A percentile compares a stretch with the other conserved stretches of the same genome.
Conservation (phyloP, 2,888 invertebrate genomes). For the Volucella inanis region DNA sequence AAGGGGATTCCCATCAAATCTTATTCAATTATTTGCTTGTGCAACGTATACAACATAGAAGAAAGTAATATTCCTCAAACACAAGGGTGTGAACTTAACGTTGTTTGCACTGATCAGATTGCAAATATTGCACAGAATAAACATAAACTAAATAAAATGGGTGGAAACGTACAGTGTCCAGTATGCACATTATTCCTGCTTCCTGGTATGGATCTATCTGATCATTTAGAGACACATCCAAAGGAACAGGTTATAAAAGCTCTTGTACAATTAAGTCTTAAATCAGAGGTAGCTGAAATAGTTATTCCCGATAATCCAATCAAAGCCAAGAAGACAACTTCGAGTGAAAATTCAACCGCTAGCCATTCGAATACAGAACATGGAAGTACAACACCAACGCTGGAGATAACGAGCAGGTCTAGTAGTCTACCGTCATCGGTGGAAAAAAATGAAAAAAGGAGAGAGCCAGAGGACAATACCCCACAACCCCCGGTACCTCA, state of each 20-base stretch:
- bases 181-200: conserved; percentile 93
- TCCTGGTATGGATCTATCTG: conserved; percentile 91
- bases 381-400: conserved; percentile 40
- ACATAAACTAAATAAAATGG: conserved; percentile 77
- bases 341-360: conserved; percentile 34
- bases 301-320: conserved; percentile 53
- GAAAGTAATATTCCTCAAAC: background rate
- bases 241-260: conserved; percentile 95
- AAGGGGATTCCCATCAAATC: conserved; percentile 50
- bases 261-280: conserved; percentile 83
- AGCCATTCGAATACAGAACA: conserved; percentile 36
- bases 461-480: conserved; percentile 30
- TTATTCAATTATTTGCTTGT: conserved; percentile 42
- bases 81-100: conserved; percentile 13
- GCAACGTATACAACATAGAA: conserved; percentile 39
- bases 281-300: conserved; percentile 56
- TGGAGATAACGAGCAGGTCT: conserved; percentile 33
- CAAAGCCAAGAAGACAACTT: conserved; percentile 38
- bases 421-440: conserved; percentile 3
- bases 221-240: conserved; percentile 92
- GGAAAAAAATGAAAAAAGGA: conserved; percentile 29
- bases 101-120: conserved; percentile 13
- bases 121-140: conserved; percentile 23
- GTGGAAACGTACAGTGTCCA: conserved; percentile 87
- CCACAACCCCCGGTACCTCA: conserved; percentile 9